phyloP scores from a whole-genome alignment of 1,140 invertebrate genomes.

The Leptinotarsa lineolata region DNA sequence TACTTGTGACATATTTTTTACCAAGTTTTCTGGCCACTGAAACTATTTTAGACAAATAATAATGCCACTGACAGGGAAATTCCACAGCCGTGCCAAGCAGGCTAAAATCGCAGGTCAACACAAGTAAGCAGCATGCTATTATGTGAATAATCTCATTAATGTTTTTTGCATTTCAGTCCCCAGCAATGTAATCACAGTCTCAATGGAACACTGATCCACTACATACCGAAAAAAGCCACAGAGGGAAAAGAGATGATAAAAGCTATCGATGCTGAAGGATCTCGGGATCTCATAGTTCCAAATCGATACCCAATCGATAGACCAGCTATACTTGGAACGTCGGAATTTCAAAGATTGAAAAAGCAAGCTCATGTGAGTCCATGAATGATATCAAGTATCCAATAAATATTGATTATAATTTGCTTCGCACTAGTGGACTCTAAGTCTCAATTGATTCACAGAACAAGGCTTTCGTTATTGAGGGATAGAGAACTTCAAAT shows the following conservation, averaged over 20 bases:
- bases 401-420: neutral
- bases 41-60: neutral
- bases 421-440: neutral
- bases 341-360: slow-evolving; percentile 47
- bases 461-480: too few relatives aligned
- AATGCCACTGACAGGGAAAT: slow-evolving; percentile 18
- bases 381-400: neutral
- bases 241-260: slow-evolving; percentile 44
- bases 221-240: slow-evolving; percentile 28
- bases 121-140: slow-evolving; percentile 4
- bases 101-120: slow-evolving; percentile 13
- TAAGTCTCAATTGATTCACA: neutral
- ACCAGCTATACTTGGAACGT: slow-evolving; percentile 44
- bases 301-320: slow-evolving; percentile 44
- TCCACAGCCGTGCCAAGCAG: slow-evolving; percentile 21
- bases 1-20: neutral
- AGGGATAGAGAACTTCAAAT: too few relatives aligned
- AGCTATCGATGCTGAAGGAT: slow-evolving; percentile 33
- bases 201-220: slow-evolving; percentile 35
- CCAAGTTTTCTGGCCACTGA: neutral
- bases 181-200: slow-evolving; percentile 36
- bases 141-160: neutral
- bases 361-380: slow-evolving; percentile 46
- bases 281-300: slow-evolving; percentile 45
- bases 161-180: slow-evolving; percentile 11